These are phyloP conservation scores for Lampris incognitus DNA, from an alignment of 2,113 vertebrate species.

Conservation along the genomic window DNA sequence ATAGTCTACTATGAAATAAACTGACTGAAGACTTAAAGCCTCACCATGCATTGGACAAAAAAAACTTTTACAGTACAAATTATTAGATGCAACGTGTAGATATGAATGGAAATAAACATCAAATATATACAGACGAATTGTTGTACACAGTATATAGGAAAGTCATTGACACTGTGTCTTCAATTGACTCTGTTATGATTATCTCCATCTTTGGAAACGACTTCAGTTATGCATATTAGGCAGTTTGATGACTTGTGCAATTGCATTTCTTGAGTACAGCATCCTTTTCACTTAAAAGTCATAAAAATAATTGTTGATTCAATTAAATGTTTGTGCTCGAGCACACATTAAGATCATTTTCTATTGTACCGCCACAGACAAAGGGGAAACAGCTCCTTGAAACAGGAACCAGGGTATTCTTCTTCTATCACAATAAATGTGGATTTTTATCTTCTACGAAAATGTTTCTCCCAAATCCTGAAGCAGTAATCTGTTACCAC, in stretches of 20 bases:
- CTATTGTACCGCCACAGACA: not conserved
- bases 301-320: not conserved
- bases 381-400: not conserved
- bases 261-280: not conserved
- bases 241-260: not conserved
- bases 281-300: not conserved
- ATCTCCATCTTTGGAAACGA: not conserved
- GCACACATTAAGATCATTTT: not conserved
- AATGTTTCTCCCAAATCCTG: slow-evolving; percentile 52
- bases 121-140: no score
- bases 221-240: not conserved
- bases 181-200: not conserved
- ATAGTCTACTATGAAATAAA: slow-evolving; percentile 24
- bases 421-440: slow-evolving; percentile 33
- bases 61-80: not conserved
- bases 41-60: not conserved
- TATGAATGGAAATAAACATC: not conserved
- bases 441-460: slow-evolving; percentile 46
- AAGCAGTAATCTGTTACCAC: slow-evolving; percentile 60
- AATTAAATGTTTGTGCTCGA: no score
- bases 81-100: not conserved
- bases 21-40: not conserved
- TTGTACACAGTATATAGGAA: not conserved
- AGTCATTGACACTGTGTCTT: not conserved
- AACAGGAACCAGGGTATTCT: slow-evolving; percentile 7